Base-by-base conservation (phyloP, 2,888 invertebrate species). In the Pharmacophagus antenor region DNA sequence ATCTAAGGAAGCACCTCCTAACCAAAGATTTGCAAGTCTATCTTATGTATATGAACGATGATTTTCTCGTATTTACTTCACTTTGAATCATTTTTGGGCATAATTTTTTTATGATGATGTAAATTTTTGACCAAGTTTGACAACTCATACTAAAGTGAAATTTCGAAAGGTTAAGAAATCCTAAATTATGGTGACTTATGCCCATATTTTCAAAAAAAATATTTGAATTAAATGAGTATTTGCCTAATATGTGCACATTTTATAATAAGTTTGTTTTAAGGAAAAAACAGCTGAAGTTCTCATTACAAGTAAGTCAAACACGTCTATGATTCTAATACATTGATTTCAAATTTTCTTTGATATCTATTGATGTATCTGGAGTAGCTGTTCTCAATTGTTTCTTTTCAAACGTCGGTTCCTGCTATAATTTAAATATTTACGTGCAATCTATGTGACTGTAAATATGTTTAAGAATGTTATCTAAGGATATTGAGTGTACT, bases 251-350 rank as follows among this genome's bases (percentile, higher is more conserved):
- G 22, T 56, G 17, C n/a, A 31, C 58, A 41, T 60, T 58, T 54
- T 48, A 61, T 55, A 54, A 27, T 59, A 50, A 37, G 60, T 62
- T n/a, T n/a, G n/a, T n/a, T n/a, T n/a, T n/a, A n/a, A n/a, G n/a
- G n/a, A n/a, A n/a, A n/a, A n/a, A n/a, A n/a, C n/a, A n/a, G n/a
- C n/a, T n/a, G n/a, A n/a, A n/a, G n/a, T 65, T 64, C 63, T 70
- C 56, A 65, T 70, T 68, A 44, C 68, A 70, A 68, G 69, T 70
- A 70, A 68, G 69, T n/a, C n/a, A n/a, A n/a, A n/a, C n/a, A n/a
- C n/a, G n/a, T n/a, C n/a, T n/a, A n/a, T n/a, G n/a, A n/a, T n/a
- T n/a, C n/a, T n/a, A n/a, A n/a, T n/a, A n/a, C n/a, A n/a, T n/a
- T n/a, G n/a, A n/a, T n/a, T n/a, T n/a, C n/a, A n/a, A n/a, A n/a